Percentiles rank a stretch among this genome's conserved stretches.
Conservation (phyloP, 2,888 invertebrate species). For the Allygus modestus region DNA sequence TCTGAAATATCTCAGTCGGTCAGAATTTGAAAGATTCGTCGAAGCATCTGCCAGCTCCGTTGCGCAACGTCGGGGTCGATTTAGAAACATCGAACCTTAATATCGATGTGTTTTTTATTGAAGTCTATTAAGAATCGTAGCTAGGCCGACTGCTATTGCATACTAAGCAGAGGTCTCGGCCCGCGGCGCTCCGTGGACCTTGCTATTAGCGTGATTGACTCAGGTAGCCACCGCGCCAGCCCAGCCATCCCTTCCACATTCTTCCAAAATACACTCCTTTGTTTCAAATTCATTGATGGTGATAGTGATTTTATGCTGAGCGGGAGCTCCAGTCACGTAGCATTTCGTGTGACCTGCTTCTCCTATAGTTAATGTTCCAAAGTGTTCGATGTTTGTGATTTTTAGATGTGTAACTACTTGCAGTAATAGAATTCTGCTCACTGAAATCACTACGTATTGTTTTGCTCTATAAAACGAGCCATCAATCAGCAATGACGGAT, state of each 20-base stretch:
- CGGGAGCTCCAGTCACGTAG: too few relatives aligned
- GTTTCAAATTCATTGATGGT: too few relatives aligned
- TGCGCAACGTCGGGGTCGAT: conserved; percentile 41
- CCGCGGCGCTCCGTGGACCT: conserved; percentile 38
- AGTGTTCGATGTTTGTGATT: too few relatives aligned
- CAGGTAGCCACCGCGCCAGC: conserved; percentile 31
- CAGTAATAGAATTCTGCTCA: too few relatives aligned
- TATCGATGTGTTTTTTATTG: conserved; percentile 59
- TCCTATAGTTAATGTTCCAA: too few relatives aligned
- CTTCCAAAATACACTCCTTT: too few relatives aligned
- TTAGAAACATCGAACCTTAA: conserved; percentile 55
- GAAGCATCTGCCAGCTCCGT: conserved; percentile 11
- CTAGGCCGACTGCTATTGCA: conserved; percentile 56
- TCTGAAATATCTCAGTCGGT: neutral
- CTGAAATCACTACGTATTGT: too few relatives aligned
- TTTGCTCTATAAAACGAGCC: too few relatives aligned
- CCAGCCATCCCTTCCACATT: neutral
- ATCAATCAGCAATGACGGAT: too few relatives aligned
- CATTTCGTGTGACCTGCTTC: too few relatives aligned
- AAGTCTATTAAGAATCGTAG: conserved; percentile 61
- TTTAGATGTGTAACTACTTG: too few relatives aligned
- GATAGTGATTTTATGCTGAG: too few relatives aligned
- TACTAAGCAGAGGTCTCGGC: conserved; percentile 56
- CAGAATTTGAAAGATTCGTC: conserved; percentile 4
- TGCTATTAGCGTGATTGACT: conserved; percentile 43